Conservation (phyloP, 2,113 vertebrate species). For the Macroglossus sobrinus region DNA sequence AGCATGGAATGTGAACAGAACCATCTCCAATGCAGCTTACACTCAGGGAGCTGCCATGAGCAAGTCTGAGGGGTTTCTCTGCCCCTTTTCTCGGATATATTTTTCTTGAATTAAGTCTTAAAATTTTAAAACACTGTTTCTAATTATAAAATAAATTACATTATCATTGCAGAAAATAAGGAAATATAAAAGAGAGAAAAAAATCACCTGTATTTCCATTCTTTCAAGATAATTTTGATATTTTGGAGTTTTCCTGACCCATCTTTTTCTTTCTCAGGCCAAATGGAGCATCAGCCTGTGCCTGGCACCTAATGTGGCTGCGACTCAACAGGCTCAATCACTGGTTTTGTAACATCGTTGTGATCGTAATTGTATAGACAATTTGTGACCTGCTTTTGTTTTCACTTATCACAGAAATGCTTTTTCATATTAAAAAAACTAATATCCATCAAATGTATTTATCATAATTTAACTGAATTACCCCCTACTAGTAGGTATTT, state of each 20-base stretch:
- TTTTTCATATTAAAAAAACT: background rate
- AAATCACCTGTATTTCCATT: background rate
- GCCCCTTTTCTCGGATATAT: background rate
- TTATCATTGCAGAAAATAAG: background rate
- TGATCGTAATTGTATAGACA: background rate
- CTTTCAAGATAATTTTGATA: background rate
- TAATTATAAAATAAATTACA: background rate
- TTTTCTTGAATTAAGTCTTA: background rate
- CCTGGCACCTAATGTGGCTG: fast-evolving
- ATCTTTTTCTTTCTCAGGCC: background rate
- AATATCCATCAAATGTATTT: background rate
- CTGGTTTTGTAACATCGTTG: background rate
- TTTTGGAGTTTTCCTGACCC: background rate
- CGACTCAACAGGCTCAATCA: background rate
- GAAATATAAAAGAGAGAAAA: background rate
- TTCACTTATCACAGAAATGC: background rate
- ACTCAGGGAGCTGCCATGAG: background rate
- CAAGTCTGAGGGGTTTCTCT: background rate
- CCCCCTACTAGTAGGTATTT: background rate
- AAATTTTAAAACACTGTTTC: background rate
- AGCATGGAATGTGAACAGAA: background rate
- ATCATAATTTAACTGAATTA: background rate
- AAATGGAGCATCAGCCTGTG: background rate
- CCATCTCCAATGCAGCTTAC: fast-evolving
- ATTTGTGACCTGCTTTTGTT: background rate